A percentile compares a stretch with the other conserved stretches of the same genome.
Evolutionary conservation across 2,888 invertebrate genomes (phyloP).

Genomic region (Hyppa rectilinea): DNA sequence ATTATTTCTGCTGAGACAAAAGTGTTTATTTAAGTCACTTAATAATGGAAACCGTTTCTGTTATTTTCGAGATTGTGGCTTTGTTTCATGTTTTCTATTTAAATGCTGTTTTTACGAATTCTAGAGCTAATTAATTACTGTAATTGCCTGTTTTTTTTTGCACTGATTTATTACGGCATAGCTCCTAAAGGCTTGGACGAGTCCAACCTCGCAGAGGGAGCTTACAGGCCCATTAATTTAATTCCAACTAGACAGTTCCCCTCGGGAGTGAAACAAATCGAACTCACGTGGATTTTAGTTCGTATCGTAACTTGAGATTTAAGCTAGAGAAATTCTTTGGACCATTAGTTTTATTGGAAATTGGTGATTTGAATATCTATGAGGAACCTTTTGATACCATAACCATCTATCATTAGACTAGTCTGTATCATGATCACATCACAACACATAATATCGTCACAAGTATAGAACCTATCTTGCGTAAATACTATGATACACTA

Average conservation of each 20-base stretch:
- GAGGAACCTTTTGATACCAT: neutral
- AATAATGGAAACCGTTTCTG: neutral
- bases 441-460: neutral
- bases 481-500: no score
- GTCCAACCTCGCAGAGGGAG: slow-evolving; percentile 38
- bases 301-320: slow-evolving; percentile 50
- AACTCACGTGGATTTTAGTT: slow-evolving; percentile 49
- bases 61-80: slow-evolving; percentile 1
- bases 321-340: slow-evolving; percentile 23
- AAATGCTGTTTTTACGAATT: slow-evolving; percentile 10
- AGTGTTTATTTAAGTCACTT: slow-evolving; percentile 17
- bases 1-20: slow-evolving; percentile 33
- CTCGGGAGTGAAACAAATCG: slow-evolving; percentile 48
- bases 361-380: neutral
- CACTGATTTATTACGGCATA: slow-evolving; percentile 36
- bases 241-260: slow-evolving; percentile 52
- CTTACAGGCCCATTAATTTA: slow-evolving; percentile 57
- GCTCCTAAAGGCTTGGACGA: slow-evolving; percentile 31
- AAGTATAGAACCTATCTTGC: slow-evolving; percentile 5
- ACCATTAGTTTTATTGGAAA: slow-evolving; percentile 25
- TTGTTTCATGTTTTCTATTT: slow-evolving; percentile 20
- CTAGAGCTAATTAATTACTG: slow-evolving; percentile 25
- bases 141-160: slow-evolving; percentile 42
- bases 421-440: slow-evolving; percentile 8
- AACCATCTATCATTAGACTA: no score